A percentile compares a stretch with the other conserved stretches of the same genome.
These are phyloP conservation scores for Sebastes schlegelii DNA, from an alignment of 2,113 vertebrate species.

Conservation along the genomic window DNA sequence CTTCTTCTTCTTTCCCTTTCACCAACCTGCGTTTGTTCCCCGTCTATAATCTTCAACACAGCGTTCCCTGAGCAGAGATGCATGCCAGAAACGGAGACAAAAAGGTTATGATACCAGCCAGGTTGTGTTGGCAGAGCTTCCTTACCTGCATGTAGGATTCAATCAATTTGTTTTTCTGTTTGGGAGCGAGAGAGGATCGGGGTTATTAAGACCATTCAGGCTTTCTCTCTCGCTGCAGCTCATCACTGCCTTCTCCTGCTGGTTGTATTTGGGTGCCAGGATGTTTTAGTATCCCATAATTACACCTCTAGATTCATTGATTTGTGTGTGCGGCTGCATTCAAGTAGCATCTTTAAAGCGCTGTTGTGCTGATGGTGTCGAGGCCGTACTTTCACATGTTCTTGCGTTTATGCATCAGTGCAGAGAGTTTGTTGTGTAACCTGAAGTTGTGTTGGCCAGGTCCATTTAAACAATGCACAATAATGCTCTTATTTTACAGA, in stretches of 20 bases:
- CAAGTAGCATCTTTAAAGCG: constrained; percentile 61
- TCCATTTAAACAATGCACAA: neutral
- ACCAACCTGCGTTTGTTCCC: constrained; percentile 70
- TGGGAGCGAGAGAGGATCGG: constrained; percentile 37
- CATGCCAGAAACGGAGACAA: constrained; percentile 74
- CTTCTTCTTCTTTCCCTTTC: constrained; percentile 56
- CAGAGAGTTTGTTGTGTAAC: constrained; percentile 27
- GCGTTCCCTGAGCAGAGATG: constrained; percentile 66
- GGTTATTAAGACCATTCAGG: constrained; percentile 69
- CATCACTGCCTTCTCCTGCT: constrained; percentile 53
- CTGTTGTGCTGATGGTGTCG: constrained; percentile 26
- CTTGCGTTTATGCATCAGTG: constrained; percentile 36
- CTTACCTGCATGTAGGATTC: constrained; percentile 73
- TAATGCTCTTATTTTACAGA: constrained; percentile 5
- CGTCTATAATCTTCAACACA: constrained; percentile 76
- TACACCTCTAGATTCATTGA: constrained; percentile 64
- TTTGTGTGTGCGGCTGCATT: constrained; percentile 71
- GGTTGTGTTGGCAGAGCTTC: constrained; percentile 72
- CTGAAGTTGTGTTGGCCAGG: constrained; percentile 12
- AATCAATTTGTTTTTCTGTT: constrained; percentile 73
- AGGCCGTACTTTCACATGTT: constrained; percentile 46
- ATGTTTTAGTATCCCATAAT: constrained; percentile 70
- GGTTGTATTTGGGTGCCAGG: constrained; percentile 58
- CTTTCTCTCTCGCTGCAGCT: constrained; percentile 53
- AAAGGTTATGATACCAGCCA: constrained; percentile 77